These are phyloP conservation scores for Diprion similis DNA, from an alignment of 1,140 invertebrate genomes.

Conservation along the genomic window DNA sequence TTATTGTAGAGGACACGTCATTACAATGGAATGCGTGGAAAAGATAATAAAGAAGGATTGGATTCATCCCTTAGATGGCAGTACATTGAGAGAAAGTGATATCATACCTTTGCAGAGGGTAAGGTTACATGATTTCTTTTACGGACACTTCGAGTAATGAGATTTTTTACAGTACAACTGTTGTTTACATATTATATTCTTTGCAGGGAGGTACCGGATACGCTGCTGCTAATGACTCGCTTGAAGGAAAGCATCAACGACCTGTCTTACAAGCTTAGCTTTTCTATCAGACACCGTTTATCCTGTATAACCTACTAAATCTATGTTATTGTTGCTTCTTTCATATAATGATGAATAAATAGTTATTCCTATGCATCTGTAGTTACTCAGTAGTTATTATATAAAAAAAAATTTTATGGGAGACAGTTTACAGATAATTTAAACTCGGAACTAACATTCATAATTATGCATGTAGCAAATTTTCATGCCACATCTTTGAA, in stretches of 20 bases:
- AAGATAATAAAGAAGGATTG: constrained; percentile 97
- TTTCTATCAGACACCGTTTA: background rate
- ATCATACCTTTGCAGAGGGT: constrained; percentile 92
- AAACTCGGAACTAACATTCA: too few relatives aligned
- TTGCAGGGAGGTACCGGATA: constrained; percentile 94
- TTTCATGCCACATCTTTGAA: too few relatives aligned
- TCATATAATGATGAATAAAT: background rate
- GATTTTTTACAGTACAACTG: constrained; percentile 27
- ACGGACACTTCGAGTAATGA: constrained; percentile 24
- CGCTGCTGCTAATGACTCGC: constrained; percentile 81
- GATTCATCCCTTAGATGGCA: constrained; percentile 92
- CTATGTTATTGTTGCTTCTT: background rate
- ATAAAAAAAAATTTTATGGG: too few relatives aligned
- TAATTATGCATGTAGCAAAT: too few relatives aligned
- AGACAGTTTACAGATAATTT: too few relatives aligned
- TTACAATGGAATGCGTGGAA: constrained; percentile 96
- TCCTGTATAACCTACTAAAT: background rate
- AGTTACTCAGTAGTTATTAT: too few relatives aligned
- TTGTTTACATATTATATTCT: constrained; percentile 30
- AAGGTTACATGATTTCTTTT: constrained; percentile 41
- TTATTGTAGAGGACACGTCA: constrained; percentile 83
- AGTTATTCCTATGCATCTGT: too few relatives aligned
- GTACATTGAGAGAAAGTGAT: constrained; percentile 90
- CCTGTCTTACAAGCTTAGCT: constrained; percentile 85
- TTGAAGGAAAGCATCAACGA: constrained; percentile 84